These are phyloP conservation scores for Vicugna pacos DNA, from an alignment of 2,113 vertebrate genomes.

Conservation along the genomic window DNA sequence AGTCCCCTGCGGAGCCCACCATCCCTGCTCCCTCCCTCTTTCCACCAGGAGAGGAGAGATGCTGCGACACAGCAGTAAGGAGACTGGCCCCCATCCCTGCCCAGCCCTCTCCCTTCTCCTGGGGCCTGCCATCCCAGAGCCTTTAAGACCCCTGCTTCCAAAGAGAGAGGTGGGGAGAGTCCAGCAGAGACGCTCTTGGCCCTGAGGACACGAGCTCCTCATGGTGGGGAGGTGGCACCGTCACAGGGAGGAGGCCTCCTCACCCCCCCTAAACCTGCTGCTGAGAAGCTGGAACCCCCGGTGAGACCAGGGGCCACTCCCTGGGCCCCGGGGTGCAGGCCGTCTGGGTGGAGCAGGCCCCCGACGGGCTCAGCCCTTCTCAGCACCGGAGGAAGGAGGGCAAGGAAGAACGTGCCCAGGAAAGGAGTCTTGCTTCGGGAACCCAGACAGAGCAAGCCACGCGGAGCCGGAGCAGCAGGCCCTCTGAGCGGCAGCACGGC, in stretches of 20 bases:
- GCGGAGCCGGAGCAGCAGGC: background rate
- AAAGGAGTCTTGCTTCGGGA: background rate
- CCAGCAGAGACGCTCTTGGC: background rate
- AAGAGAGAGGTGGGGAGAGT: background rate
- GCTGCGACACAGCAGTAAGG: no score
- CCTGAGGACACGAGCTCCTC: background rate
- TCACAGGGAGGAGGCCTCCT: background rate
- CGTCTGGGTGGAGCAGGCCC: rapidly evolving
- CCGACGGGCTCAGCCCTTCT: background rate
- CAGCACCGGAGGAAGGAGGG: background rate
- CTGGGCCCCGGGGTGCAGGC: background rate
- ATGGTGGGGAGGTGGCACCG: rapidly evolving
- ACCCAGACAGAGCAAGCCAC: background rate
- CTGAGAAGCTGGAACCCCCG: background rate
- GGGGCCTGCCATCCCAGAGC: background rate
- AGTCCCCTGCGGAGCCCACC: background rate
- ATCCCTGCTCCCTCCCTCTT: rapidly evolving
- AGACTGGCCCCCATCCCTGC: background rate
- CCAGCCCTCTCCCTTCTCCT: no score
- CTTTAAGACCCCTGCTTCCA: background rate
- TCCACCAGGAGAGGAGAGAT: background rate
- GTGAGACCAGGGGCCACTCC: background rate
- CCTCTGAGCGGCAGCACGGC: rapidly evolving
- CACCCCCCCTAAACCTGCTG: background rate
- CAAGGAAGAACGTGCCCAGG: background rate